These are phyloP conservation scores for Opisthocomus hoazin DNA, from an alignment of 2,113 vertebrate species.

Conservation along the genomic window DNA sequence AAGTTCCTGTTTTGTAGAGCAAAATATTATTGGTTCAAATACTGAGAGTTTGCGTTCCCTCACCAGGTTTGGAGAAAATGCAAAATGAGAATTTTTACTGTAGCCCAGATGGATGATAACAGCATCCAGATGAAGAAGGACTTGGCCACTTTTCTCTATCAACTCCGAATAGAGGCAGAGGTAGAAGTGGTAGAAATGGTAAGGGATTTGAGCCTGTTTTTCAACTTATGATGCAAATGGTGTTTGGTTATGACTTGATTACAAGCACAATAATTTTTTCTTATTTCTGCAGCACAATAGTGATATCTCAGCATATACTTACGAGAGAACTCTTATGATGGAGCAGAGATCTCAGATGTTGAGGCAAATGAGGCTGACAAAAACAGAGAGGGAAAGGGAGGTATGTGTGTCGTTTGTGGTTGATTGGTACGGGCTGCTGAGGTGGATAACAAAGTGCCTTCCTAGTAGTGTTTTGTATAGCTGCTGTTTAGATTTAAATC, in stretches of 20 bases:
- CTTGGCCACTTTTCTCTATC: constrained; percentile 92
- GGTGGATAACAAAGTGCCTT: background rate
- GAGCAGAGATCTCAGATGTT: constrained; percentile 98
- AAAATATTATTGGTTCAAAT: background rate
- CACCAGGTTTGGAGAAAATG: constrained; percentile 95
- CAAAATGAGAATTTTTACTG: constrained; percentile 96
- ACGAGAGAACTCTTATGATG: constrained; percentile 98
- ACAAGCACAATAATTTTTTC: background rate
- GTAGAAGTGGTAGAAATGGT: constrained; percentile 99
- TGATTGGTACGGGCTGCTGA: background rate
- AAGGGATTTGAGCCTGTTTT: background rate
- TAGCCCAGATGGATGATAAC: constrained; percentile 98
- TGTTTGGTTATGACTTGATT: background rate
- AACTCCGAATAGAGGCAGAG: constrained; percentile 94
- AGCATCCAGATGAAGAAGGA: constrained; percentile 99
- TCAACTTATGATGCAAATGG: background rate
- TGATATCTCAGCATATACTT: constrained; percentile 97
- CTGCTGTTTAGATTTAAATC: background rate
- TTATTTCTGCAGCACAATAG: constrained; percentile 83
- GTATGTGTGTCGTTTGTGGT: constrained; percentile 75
- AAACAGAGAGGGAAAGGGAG: constrained; percentile 91
- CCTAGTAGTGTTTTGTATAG: background rate
- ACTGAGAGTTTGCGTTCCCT: background rate
- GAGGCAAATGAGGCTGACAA: constrained; percentile 94
- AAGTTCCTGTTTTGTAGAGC: background rate